These are phyloP conservation scores for Portevinia maculata DNA, from an alignment of 2,888 invertebrate species.

Conservation along the genomic window DNA sequence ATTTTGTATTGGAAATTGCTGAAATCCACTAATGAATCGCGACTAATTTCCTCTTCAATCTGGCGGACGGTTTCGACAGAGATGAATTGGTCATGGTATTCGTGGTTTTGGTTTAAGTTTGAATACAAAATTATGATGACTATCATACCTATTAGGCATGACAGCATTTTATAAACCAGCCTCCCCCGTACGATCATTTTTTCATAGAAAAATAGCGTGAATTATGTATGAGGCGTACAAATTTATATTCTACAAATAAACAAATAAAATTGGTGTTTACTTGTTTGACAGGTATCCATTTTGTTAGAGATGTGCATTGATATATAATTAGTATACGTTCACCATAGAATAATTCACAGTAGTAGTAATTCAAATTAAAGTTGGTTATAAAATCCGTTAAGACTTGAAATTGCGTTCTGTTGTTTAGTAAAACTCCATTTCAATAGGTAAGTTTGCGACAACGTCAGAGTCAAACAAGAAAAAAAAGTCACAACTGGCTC, in stretches of 20 bases:
- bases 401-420: no score
- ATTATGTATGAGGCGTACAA: conserved; percentile 9
- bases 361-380: no score
- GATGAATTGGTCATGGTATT: conserved; percentile 78
- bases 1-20: conserved; percentile 79
- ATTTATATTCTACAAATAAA: conserved; percentile 49
- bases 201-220: conserved; percentile 45
- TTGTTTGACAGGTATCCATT: conserved; percentile 37
- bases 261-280: conserved; percentile 43
- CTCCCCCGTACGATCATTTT: conserved; percentile 81
- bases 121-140: conserved; percentile 78
- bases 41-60: conserved; percentile 50
- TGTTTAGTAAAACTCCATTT: no score
- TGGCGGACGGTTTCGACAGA: conserved; percentile 62
- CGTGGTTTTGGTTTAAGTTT: conserved; percentile 76
- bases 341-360: conserved; percentile 11
- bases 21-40: conserved; percentile 77
- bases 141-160: conserved; percentile 76
- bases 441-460: no score
- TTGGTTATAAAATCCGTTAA: no score
- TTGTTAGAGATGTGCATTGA: conserved; percentile 27
- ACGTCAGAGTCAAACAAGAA: no score
- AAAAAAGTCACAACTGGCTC: no score
- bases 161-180: conserved; percentile 77
- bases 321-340: background rate